Evolutionary conservation across 2,797 vertebrate genomes (phyloP).

Genomic region (Sternarchorhynchus goeldii): DNA sequence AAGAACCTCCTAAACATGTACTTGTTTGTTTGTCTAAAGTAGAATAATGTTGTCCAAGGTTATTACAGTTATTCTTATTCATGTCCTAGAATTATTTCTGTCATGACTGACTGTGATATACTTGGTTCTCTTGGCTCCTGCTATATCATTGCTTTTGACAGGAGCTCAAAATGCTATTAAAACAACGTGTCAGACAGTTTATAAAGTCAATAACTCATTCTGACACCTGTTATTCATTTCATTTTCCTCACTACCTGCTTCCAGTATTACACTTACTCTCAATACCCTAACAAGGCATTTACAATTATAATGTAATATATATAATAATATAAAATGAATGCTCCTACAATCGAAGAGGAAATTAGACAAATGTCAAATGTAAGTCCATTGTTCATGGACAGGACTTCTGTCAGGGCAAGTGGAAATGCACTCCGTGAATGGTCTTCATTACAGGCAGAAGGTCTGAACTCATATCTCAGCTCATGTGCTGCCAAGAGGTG

Average conservation of each 20-base stretch:
- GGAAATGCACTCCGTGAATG: not conserved
- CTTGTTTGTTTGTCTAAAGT: not conserved
- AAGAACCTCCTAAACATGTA: not conserved
- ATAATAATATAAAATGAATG: not conserved
- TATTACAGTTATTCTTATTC: not conserved
- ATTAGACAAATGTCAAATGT: not conserved
- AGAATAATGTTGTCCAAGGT: too few species aligned
- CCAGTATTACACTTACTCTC: not conserved
- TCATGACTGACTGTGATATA: not conserved
- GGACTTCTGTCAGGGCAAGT: not conserved
- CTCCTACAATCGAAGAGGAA: not conserved
- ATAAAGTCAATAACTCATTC: constrained; percentile 19
- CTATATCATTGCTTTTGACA: constrained; percentile 1
- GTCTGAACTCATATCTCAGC: not conserved
- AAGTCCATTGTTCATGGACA: not conserved
- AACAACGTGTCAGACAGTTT: constrained; percentile 4
- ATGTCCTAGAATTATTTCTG: not conserved
- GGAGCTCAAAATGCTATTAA: constrained; percentile 13
- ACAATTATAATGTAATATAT: too few species aligned
- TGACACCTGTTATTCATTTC: constrained; percentile 17
- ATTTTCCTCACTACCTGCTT: not conserved
- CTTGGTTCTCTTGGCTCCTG: not conserved
- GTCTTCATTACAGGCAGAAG: not conserved
- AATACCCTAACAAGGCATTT: not conserved
- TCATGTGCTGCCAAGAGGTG: not conserved